These are phyloP conservation scores for Karalla daura DNA, from an alignment of 2,797 vertebrate species.

Conservation along the genomic window DNA sequence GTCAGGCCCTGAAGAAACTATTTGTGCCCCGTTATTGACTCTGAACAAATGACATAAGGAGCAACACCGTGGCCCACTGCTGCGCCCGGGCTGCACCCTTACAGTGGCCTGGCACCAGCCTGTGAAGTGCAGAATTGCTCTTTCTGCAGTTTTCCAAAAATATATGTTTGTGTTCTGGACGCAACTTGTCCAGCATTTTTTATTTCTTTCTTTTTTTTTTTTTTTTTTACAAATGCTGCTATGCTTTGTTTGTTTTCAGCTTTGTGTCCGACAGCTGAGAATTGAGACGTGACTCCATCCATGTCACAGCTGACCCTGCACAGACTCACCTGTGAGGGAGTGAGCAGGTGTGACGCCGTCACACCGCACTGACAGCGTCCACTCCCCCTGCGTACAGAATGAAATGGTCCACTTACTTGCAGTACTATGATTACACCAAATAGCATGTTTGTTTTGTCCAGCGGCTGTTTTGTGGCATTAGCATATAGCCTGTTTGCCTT, in stretches of 20 bases:
- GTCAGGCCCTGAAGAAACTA: constrained; percentile 31
- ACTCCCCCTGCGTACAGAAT: constrained; percentile 18
- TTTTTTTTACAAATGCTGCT: too few relatives aligned
- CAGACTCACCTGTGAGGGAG: not conserved
- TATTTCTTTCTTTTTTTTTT: too few relatives aligned
- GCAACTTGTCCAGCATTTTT: too few relatives aligned
- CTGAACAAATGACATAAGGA: constrained; percentile 35
- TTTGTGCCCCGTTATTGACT: constrained; percentile 41
- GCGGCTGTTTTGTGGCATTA: constrained; percentile 45
- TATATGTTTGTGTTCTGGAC: too few relatives aligned
- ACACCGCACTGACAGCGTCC: not conserved
- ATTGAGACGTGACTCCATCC: not conserved
- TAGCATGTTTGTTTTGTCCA: constrained; percentile 51
- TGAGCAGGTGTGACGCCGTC: constrained; percentile 12
- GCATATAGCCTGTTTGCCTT: constrained; percentile 57
- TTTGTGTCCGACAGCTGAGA: not conserved
- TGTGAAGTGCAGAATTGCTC: not conserved
- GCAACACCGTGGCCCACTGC: not conserved
- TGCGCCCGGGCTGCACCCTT: constrained; percentile 21
- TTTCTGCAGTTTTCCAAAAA: too few relatives aligned
- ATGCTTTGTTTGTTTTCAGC: not conserved
- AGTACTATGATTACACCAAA: constrained; percentile 51
- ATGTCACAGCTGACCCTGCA: constrained; percentile 8
- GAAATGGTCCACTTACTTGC: constrained; percentile 32
- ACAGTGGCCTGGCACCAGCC: constrained; percentile 14